These are phyloP conservation scores for Drosophila flavopinicola DNA, from an alignment of 2,888 invertebrate genomes.

Conservation along the genomic window DNA sequence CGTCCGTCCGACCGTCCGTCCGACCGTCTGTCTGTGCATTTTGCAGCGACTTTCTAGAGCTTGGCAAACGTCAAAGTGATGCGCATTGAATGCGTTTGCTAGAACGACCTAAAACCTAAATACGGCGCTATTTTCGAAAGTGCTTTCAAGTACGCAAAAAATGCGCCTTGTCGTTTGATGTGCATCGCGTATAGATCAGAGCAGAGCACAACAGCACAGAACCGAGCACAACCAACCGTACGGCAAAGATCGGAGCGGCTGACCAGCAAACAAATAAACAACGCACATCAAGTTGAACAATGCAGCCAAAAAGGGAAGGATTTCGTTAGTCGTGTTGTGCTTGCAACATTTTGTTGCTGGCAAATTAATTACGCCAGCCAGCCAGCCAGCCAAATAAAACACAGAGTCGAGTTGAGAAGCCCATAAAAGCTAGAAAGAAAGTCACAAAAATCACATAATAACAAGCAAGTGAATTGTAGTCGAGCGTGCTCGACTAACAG, in stretches of 20 bases:
- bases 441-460: constrained; percentile 48
- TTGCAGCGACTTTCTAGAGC: constrained; percentile 50
- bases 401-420: constrained; percentile 31
- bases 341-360: constrained; percentile 43
- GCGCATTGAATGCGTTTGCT: constrained; percentile 66
- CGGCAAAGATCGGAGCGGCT: constrained; percentile 27
- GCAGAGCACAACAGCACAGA: background rate
- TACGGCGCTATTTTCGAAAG: constrained; percentile 72
- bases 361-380: constrained; percentile 62
- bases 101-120: constrained; percentile 75
- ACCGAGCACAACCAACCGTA: background rate
- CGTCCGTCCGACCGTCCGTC: constrained; percentile 5
- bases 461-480: constrained; percentile 1
- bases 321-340: constrained; percentile 19
- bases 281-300: constrained; percentile 47
- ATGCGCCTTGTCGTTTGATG: constrained; percentile 66
- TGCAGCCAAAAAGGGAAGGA: constrained; percentile 50
- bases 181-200: constrained; percentile 36
- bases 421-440: constrained; percentile 44
- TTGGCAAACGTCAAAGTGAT: constrained; percentile 71
- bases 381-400: constrained; percentile 36
- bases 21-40: constrained; percentile 35
- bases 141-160: constrained; percentile 65
- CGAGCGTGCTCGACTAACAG: background rate
- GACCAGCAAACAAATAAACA: constrained; percentile 55